These are phyloP conservation scores for Terrapene triunguis DNA, from an alignment of 2,113 vertebrate species.

Conservation along the genomic window DNA sequence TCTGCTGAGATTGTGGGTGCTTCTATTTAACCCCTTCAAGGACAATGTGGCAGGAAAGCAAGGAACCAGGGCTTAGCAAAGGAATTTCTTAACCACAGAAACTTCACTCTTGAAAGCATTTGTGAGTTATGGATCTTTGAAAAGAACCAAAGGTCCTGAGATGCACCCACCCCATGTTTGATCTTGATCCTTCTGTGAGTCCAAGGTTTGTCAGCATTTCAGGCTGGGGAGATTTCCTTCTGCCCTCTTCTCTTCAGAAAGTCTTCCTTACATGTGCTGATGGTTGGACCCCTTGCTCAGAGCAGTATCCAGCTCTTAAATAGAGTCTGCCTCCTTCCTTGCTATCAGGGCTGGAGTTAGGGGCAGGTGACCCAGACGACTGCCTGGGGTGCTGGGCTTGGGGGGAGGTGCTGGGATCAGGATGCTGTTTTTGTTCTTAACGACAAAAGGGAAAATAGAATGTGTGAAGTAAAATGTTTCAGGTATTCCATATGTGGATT, in stretches of 20 bases:
- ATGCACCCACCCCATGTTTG: too few species aligned
- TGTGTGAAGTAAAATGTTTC: too few species aligned
- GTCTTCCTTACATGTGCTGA: accelerated
- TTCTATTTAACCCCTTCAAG: conserved; percentile 48
- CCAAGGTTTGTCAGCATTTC: neutral
- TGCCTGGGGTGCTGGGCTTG: too few species aligned
- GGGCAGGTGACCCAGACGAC: too few species aligned
- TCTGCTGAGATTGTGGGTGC: neutral
- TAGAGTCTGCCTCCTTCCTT: neutral
- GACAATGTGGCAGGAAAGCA: neutral
- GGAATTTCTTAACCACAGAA: neutral
- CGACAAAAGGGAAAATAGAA: too few species aligned
- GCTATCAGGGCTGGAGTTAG: too few species aligned
- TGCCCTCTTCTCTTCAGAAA: neutral
- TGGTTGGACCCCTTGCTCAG: neutral
- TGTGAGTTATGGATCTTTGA: too few species aligned
- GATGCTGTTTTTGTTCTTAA: too few species aligned
- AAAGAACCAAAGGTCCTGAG: too few species aligned
- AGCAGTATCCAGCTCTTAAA: neutral
- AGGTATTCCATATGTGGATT: too few species aligned
- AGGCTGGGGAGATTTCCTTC: neutral
- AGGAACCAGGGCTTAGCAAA: neutral
- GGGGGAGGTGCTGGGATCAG: too few species aligned
- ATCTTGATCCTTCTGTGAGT: neutral
- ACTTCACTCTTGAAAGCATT: neutral